phyloP scores from a whole-genome alignment of 2,797 vertebrate species.

The Ceryle rudis region DNA sequence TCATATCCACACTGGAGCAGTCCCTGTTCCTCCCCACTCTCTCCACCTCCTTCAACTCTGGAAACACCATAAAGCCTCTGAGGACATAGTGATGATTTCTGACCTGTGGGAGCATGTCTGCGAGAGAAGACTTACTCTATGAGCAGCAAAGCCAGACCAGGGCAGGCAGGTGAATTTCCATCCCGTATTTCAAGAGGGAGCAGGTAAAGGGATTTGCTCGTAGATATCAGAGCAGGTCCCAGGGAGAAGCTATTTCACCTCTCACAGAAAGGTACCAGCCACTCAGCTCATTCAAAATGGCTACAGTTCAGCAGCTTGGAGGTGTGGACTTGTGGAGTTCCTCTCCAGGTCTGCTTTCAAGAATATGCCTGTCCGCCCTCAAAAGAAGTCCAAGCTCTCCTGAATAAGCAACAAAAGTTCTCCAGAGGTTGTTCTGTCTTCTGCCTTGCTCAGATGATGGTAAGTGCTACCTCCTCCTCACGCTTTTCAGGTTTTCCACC shows the following conservation, averaged over 20 bases:
- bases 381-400: not conserved
- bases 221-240: not conserved
- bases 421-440: not conserved
- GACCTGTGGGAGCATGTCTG: not conserved
- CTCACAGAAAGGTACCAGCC: not conserved
- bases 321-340: not conserved
- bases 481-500: slow-evolving; percentile 71
- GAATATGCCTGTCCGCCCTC: not conserved
- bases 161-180: not conserved
- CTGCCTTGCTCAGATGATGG: not conserved
- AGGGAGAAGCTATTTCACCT: not conserved
- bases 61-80: not conserved
- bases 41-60: not conserved
- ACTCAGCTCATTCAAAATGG: not conserved
- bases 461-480: not conserved
- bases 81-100: not conserved
- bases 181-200: not conserved
- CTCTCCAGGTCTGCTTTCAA: not conserved
- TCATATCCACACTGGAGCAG: not conserved
- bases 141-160: not conserved
- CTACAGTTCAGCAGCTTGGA: not conserved
- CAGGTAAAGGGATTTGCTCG: not conserved
- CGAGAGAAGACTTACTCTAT: not conserved
- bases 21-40: not conserved
- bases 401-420: not conserved